Percentiles rank a stretch among this genome's conserved stretches.
Evolutionary conservation across 2,888 invertebrate genomes (phyloP).

Genomic region (Macropis europaea): DNA sequence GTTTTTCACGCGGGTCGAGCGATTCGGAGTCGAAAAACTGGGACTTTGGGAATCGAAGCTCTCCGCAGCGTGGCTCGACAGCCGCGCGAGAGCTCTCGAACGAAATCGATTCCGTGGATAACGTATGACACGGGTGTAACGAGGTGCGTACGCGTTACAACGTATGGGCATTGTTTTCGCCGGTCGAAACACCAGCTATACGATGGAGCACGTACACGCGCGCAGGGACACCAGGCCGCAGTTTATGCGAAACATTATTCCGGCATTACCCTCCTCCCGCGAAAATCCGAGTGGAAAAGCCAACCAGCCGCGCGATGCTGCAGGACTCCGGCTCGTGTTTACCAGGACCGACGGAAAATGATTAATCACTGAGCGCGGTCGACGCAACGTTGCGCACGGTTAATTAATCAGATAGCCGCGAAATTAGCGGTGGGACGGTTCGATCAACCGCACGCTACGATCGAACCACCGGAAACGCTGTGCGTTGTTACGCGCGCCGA

Average conservation of each 20-base stretch:
- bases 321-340: slow-evolving; percentile 64
- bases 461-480: slow-evolving; percentile 35
- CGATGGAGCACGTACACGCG: slow-evolving; percentile 38
- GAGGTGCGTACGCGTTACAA: slow-evolving; percentile 65
- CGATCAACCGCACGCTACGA: slow-evolving; percentile 57
- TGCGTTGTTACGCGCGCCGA: slow-evolving; percentile 37
- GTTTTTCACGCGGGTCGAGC: too few relatives aligned
- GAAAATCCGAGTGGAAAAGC: slow-evolving; percentile 61
- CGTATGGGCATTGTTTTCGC: slow-evolving; percentile 58
- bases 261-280: slow-evolving; percentile 70
- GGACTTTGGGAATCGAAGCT: not conserved
- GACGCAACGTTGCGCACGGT: slow-evolving; percentile 53
- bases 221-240: slow-evolving; percentile 72
- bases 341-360: slow-evolving; percentile 65
- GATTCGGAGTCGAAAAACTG: slow-evolving; percentile 4
- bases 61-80: too few relatives aligned
- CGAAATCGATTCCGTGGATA: slow-evolving; percentile 43
- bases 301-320: slow-evolving; percentile 55
- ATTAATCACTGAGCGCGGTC: slow-evolving; percentile 68
- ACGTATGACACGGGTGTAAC: slow-evolving; percentile 54
- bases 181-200: slow-evolving; percentile 24
- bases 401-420: slow-evolving; percentile 79
- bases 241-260: slow-evolving; percentile 78
- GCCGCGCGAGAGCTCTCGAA: too few relatives aligned
- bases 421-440: slow-evolving; percentile 68